Percentiles rank a stretch among this genome's conserved stretches.
Conservation (phyloP, 1,140 invertebrate species). For the Oncopeltus fasciatus region DNA sequence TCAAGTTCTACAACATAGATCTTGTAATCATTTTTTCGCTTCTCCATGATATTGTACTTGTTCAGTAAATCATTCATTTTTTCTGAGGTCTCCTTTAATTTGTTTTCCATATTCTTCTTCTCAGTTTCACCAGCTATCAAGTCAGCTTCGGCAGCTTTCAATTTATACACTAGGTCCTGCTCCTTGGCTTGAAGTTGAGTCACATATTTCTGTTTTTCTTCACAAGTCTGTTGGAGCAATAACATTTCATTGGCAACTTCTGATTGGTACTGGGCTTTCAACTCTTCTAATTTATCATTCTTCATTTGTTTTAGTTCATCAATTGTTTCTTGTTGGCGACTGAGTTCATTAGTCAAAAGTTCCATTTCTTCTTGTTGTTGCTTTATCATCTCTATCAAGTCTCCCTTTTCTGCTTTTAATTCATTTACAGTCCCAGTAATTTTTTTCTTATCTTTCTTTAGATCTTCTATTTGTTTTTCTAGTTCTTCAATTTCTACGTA, state of each 20-base stretch:
- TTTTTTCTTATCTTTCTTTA: neutral
- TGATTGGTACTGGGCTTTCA: conserved; percentile 10
- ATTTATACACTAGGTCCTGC: conserved; percentile 14
- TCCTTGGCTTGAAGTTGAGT: conserved; percentile 6
- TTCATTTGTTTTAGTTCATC: conserved; percentile 15
- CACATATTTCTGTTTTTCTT: conserved; percentile 13
- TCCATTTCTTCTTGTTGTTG: conserved; percentile 12
- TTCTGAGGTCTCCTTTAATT: conserved; percentile 1
- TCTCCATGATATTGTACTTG: conserved; percentile 9
- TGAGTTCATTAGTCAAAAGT: conserved; percentile 10
- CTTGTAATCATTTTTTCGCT: conserved; percentile 20
- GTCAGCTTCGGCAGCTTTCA: conserved; percentile 12
- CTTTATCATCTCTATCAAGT: conserved; percentile 13
- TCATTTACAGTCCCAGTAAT: neutral
- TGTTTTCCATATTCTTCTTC: conserved; percentile 11
- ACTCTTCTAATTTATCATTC: conserved; percentile 12
- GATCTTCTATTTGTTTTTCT: conserved; percentile 3
- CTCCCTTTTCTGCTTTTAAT: conserved; percentile 11
- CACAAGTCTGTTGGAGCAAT: conserved; percentile 7
- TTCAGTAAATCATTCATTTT: conserved; percentile 7
- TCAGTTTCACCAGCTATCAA: conserved; percentile 8
- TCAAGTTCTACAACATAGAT: conserved; percentile 17
- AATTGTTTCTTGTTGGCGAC: conserved; percentile 13
- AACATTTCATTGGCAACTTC: neutral
- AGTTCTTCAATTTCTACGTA: neutral